A percentile compares a stretch with the other conserved stretches of the same genome.
These are phyloP conservation scores for Geothlypis trichas DNA, from an alignment of 2,113 vertebrate species.

Conservation along the genomic window DNA sequence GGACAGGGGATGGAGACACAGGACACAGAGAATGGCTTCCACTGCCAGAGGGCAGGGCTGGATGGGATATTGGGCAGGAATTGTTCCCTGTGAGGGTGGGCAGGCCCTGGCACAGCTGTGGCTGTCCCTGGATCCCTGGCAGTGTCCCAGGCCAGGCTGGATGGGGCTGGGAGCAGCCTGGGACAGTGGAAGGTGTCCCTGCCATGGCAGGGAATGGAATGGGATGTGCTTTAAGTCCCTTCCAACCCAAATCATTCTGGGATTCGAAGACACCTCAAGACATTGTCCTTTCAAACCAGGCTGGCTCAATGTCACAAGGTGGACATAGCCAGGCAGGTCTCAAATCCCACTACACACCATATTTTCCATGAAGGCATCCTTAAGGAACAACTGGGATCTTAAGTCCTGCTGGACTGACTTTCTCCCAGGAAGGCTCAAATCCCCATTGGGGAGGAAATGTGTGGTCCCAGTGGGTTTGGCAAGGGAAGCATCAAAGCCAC, in stretches of 20 bases:
- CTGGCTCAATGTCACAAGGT: not conserved
- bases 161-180: accelerated
- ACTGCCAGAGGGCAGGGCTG: accelerated
- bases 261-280: accelerated
- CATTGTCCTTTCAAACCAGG: not conserved
- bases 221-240: not conserved
- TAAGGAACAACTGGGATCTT: not conserved
- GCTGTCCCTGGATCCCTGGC: not conserved
- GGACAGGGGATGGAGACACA: not conserved
- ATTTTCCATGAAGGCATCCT: not conserved
- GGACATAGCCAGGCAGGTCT: not conserved
- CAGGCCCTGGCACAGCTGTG: not conserved
- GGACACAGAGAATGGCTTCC: not conserved
- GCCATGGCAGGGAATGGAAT: not conserved
- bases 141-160: not conserved
- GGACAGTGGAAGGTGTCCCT: not conserved
- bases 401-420: not conserved
- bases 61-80: not conserved
- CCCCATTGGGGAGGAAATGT: not conserved
- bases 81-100: not conserved
- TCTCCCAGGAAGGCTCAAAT: not conserved
- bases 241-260: not conserved
- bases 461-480: not conserved
- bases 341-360: accelerated
- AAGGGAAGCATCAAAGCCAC: not conserved